Evolutionary conservation across 2,888 invertebrate species (phyloP), one percentile per base, ranked within the genome.

Genomic region (Apamea sordens): DNA sequence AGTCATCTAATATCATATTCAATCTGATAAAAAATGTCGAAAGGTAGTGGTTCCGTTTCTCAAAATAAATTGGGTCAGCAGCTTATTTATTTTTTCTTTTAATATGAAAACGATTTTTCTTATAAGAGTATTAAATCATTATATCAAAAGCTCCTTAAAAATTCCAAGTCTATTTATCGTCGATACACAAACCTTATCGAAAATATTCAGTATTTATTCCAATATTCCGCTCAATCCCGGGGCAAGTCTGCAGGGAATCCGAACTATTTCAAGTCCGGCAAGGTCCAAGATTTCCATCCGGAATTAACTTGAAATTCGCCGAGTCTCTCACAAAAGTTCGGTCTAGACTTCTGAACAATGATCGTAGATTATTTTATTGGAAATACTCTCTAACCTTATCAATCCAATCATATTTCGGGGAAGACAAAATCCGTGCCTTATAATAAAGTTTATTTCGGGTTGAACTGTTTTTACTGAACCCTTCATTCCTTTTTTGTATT

Each of bases 171-270:
- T 74, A 72, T 79, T 77, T 80, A 70, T 67, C 61, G 32, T 21
- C 18, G 32, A 67, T 72, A 80, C 71, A 79, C 53, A 77, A 73
- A 76, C 47, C 68, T 70, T 86, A 87, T 82, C 84, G 86, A 85
- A 88, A 89, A 88, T 90, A 87, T 86, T 90, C 87, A 86, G 90
- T 89, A 92, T 91, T 92, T 91, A 92, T 92, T 92, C 89, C 90
- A 88, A 92, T 92, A 90, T 89, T 90, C 84, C 81, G 85, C 78
- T 90, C 92, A 88, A 92, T 92, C 89, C 83, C 89, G 82, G 73
- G 84, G 79, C 80, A 81, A 87, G 82, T 89, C 94, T 87, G 88
- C 79, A 79, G 93, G 93, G 94, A 94, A 94, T 94, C 91, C 89
- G 71, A 90, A 91, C 90, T 90, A 94, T 94, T 93, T 86, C 77